Conservation (phyloP, 2,797 vertebrate genomes). For the Pseudochirops corinnae region DNA sequence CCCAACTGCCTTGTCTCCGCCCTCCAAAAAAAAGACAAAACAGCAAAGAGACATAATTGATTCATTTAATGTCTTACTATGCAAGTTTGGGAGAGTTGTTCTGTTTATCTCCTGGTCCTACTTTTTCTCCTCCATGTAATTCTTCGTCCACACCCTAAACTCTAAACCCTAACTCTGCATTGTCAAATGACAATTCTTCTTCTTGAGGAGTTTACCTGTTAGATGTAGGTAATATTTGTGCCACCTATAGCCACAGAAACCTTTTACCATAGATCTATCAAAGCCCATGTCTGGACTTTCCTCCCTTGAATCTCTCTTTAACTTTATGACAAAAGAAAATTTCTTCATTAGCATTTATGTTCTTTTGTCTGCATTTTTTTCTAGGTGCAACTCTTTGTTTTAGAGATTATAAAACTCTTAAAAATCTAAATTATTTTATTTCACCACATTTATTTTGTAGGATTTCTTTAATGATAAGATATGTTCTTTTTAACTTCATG, state of each 20-base stretch:
- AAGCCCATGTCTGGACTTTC: background rate
- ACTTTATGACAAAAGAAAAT: background rate
- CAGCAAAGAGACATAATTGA: background rate
- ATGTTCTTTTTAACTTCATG: background rate
- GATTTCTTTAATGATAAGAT: background rate
- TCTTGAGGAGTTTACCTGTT: constrained; percentile 32
- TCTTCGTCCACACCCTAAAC: background rate
- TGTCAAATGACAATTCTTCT: constrained; percentile 42
- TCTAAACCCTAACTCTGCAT: background rate
- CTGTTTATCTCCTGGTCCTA: background rate
- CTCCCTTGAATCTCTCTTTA: background rate
- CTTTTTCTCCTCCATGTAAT: background rate
- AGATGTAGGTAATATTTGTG: constrained; percentile 69
- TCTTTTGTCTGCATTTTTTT: constrained; percentile 6
- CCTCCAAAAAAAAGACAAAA: too few relatives aligned
- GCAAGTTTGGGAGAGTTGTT: background rate
- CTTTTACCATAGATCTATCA: background rate
- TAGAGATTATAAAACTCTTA: constrained; percentile 3
- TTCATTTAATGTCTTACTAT: background rate
- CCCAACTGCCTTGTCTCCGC: too few relatives aligned
- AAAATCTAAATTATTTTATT: constrained; percentile 46
- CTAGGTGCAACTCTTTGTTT: background rate
- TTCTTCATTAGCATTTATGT: background rate
- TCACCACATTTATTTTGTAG: background rate
- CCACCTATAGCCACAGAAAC: constrained; percentile 77